phyloP scores from a whole-genome alignment of 1,140 invertebrate species.

The Phenacoccus solenopsis region DNA sequence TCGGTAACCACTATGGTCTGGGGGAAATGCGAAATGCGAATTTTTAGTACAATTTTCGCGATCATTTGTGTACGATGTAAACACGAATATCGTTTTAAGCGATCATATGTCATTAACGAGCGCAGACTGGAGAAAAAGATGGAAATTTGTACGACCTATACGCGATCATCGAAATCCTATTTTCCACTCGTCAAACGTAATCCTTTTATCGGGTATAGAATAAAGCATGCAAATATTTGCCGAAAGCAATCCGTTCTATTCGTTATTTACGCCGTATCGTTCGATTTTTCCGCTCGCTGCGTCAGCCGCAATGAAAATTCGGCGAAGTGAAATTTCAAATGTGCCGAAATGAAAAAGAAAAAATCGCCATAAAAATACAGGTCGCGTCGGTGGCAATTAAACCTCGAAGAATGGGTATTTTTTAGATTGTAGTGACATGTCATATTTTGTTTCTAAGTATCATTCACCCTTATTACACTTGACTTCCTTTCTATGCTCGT shows the following conservation, averaged over 20 bases:
- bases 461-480: no score
- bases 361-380: no score
- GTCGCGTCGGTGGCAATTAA: no score
- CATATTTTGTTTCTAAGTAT: no score
- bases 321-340: no score
- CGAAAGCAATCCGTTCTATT: neutral
- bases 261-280: neutral
- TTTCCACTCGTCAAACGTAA: constrained; percentile 1
- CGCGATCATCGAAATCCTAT: constrained; percentile 1
- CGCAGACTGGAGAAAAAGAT: neutral
- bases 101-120: neutral
- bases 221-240: neutral
- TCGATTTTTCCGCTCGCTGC: no score
- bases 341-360: no score
- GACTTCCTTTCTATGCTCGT: no score
- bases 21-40: neutral
- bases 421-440: no score
- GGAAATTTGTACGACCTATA: neutral
- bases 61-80: neutral
- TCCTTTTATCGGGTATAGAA: neutral
- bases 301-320: no score
- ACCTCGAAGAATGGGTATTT: no score
- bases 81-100: neutral
- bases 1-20: neutral
- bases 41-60: no score